Percentiles rank a stretch among this genome's conserved stretches.
These are phyloP conservation scores for Microplitis demolitor DNA, from an alignment of 1,140 invertebrate genomes.

Conservation along the genomic window DNA sequence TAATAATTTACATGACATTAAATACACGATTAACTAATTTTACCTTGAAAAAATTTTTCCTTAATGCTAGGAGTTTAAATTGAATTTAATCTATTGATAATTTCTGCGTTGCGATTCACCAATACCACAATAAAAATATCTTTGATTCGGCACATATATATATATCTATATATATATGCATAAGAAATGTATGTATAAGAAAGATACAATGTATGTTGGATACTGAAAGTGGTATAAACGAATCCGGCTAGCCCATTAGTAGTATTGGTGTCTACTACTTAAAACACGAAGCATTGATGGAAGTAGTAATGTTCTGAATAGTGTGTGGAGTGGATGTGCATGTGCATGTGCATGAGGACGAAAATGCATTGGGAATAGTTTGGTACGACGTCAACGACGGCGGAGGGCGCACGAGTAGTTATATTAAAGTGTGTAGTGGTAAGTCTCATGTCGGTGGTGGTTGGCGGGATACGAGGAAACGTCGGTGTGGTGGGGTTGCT, in stretches of 20 bases:
- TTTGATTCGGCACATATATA: no score
- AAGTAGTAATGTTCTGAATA: slow-evolving; percentile 22
- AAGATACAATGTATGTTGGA: not conserved
- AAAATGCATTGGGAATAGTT: slow-evolving; percentile 6
- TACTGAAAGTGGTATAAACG: slow-evolving; percentile 12
- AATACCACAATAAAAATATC: no score
- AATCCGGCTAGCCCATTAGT: not conserved
- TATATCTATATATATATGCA: not conserved
- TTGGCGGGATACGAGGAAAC: slow-evolving; percentile 6
- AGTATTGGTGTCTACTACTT: slow-evolving; percentile 2
- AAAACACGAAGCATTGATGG: slow-evolving; percentile 27
- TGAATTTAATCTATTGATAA: no score
- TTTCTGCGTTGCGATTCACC: no score
- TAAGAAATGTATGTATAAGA: no score
- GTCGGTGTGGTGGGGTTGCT: slow-evolving; percentile 36
- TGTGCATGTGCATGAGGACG: not conserved
- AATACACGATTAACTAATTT: no score
- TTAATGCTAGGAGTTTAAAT: no score
- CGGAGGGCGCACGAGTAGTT: slow-evolving; percentile 7
- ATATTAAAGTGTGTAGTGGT: not conserved
- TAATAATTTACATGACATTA: no score
- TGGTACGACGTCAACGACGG: not conserved
- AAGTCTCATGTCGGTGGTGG: slow-evolving; percentile 9
- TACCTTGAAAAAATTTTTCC: no score
- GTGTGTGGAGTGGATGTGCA: not conserved